Base-by-base conservation (phyloP, 2,888 invertebrate species). In the Stenichneumon culpator region DNA sequence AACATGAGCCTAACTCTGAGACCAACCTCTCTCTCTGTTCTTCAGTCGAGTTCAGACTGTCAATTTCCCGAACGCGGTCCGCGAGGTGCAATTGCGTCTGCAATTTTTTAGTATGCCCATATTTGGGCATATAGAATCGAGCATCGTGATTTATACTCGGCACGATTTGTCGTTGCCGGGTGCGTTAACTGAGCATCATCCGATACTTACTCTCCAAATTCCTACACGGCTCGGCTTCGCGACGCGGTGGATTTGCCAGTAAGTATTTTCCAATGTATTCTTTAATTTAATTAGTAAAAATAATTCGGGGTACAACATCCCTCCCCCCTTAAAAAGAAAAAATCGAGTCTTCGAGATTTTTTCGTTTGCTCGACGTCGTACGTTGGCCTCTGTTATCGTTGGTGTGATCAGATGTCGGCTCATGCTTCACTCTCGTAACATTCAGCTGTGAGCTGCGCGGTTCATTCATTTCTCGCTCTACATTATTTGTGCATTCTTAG, bases 261-360 rank as follows among this genome's bases (percentile, higher is more conserved):
- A 25, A 25, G 25, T 25, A 25, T 25, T 25, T 25, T 19, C 2
- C 52, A 6, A 19, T 19, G n/a, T 52, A 52, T 52, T n/a, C n/a
- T 52, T 25, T 25, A 25, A 25, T 25, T 25, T 2, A 25, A 2
- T 25, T 25, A 1, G 3, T 25, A 25, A 25, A 25, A 25, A 25
- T 25, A 25, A 52, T 57, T 57, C 25, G 57, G 57, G 57, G 5
- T 57, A 57, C 25, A 57, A 57, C 57, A 57, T 57, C 57, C 57
- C 25, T 57, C 57, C 57, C 57, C 25, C 57, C 25, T 57, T 57
- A 25, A 57, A 57, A 25, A 57, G 25, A 57, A 57, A 14, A 57
- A 57, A 6, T n/a, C n/a, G n/a, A n/a, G n/a, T n/a, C n/a, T n/a
- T n/a, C n/a, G n/a, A n/a, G n/a, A n/a, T n/a, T n/a, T n/a, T n/a